phyloP scores from a whole-genome alignment of 2,888 invertebrate species.

The Philonicus albiceps region DNA sequence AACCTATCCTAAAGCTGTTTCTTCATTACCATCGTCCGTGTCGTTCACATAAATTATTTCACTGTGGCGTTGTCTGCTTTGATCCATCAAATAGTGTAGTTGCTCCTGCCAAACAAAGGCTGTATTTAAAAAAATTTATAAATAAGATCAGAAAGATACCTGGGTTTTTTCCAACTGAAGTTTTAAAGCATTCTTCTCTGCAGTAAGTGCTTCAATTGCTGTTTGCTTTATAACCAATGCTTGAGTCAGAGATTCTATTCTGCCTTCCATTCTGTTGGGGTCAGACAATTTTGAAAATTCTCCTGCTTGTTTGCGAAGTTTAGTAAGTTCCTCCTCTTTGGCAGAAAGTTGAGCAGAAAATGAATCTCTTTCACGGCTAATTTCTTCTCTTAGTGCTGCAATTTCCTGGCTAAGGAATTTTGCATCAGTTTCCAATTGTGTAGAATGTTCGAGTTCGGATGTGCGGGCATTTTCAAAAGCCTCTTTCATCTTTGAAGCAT shows the following conservation, averaged over 20 bases:
- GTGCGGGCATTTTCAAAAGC: conserved; percentile 56
- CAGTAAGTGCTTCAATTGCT: conserved; percentile 80
- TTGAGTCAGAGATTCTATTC: conserved; percentile 75
- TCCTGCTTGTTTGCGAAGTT: conserved; percentile 64
- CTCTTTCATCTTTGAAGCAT: conserved; percentile 9
- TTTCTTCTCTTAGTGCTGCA: conserved; percentile 59
- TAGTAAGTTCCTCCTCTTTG: conserved; percentile 67
- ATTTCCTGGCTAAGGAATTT: conserved; percentile 61
- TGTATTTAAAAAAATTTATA: conserved; percentile 33
- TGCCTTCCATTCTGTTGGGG: conserved; percentile 55
- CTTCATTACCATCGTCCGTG: conserved; percentile 69
- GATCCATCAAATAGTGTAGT: conserved; percentile 67
- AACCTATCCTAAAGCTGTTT: neutral
- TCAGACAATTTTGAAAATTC: conserved; percentile 53
- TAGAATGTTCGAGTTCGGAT: conserved; percentile 64
- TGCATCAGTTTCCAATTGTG: conserved; percentile 60
- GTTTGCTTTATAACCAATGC: conserved; percentile 87
- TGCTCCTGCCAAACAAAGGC: conserved; percentile 62
- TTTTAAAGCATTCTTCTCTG: conserved; percentile 84
- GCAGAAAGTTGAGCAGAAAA: conserved; percentile 56
- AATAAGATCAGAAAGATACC: conserved; percentile 62
- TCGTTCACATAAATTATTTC: conserved; percentile 69
- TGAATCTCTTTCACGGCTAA: conserved; percentile 58
- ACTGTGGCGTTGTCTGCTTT: conserved; percentile 65
- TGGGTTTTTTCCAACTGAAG: conserved; percentile 84